These are phyloP conservation scores for Tanytarsus gracilentus DNA, from an alignment of 2,888 invertebrate genomes.

Conservation along the genomic window DNA sequence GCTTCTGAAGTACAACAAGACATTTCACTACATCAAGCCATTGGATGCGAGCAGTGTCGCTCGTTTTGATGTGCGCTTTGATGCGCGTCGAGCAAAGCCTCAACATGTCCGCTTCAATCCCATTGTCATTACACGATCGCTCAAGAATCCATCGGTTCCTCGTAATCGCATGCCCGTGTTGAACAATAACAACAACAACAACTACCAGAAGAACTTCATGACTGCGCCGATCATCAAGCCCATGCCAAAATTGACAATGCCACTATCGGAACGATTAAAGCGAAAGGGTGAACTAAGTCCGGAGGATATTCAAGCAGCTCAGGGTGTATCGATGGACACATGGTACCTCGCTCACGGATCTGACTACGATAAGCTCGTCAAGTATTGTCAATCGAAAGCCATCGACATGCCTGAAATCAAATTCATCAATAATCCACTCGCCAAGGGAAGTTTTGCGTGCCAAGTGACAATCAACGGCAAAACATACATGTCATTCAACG, in stretches of 20 bases:
- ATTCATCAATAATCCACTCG: constrained; percentile 5
- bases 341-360: not conserved
- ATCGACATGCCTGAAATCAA: constrained; percentile 15
- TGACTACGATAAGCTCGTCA: constrained; percentile 8
- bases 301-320: constrained; percentile 18
- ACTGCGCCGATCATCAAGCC: not conserved
- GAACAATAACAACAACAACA: constrained; percentile 17
- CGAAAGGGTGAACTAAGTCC: constrained; percentile 11
- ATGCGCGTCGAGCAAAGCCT: constrained; percentile 2
- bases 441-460: constrained; percentile 14
- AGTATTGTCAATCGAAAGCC: constrained; percentile 11
- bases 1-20: constrained; percentile 13
- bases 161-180: not conserved
- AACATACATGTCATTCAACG: constrained; percentile 8
- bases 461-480: constrained; percentile 19
- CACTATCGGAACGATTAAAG: constrained; percentile 23
- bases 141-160: constrained; percentile 5
- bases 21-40: constrained; percentile 7
- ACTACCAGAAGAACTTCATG: constrained; percentile 20
- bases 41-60: too few species aligned
- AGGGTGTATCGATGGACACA: constrained; percentile 4
- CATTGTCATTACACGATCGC: not conserved
- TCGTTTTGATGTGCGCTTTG: constrained; percentile 12
- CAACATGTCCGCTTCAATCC: not conserved
- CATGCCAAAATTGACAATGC: constrained; percentile 12